A percentile compares a stretch with the other conserved stretches of the same genome.
These are phyloP conservation scores for Nemopilema nomurai DNA, from an alignment of 30 jellyfish, hydroid and myxozoan genomes.

Conservation along the genomic window DNA sequence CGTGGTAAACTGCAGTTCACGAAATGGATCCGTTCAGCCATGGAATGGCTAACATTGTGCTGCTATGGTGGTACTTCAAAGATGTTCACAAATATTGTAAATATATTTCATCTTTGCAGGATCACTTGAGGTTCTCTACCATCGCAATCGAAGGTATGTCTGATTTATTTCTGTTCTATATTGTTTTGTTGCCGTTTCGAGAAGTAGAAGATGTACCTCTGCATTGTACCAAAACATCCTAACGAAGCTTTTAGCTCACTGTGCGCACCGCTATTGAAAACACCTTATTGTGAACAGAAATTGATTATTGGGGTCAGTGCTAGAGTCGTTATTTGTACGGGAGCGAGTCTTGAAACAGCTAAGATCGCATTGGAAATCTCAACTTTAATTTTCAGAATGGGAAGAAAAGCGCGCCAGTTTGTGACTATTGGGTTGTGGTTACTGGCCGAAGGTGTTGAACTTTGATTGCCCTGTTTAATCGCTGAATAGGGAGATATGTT, in stretches of 20 bases:
- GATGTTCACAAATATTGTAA: constrained; percentile 61
- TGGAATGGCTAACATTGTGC: constrained; percentile 48
- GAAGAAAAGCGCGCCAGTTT: not conserved
- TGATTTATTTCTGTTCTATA: not conserved
- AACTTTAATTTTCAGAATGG: too few species aligned
- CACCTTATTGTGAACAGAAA: too few species aligned
- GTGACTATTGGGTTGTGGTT: not conserved
- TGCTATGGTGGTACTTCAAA: constrained; percentile 68
- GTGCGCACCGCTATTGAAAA: too few species aligned
- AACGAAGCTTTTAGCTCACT: too few species aligned
- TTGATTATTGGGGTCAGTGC: too few species aligned
- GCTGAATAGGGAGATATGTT: not conserved
- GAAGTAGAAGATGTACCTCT: too few species aligned
- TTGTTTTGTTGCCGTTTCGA: not conserved
- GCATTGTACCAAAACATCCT: too few species aligned
- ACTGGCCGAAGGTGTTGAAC: not conserved
- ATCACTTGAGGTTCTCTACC: constrained; percentile 83
- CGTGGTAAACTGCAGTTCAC: too few species aligned
- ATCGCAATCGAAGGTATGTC: constrained; percentile 77
- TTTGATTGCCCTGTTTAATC: not conserved
- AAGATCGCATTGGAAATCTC: not conserved
- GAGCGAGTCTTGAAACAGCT: too few species aligned
- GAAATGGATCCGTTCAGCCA: constrained; percentile 51
- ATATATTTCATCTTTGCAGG: constrained; percentile 75
- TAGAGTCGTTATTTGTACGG: too few species aligned